Conservation (phyloP, 2,888 invertebrate genomes). For the Ephialtes manifestator region DNA sequence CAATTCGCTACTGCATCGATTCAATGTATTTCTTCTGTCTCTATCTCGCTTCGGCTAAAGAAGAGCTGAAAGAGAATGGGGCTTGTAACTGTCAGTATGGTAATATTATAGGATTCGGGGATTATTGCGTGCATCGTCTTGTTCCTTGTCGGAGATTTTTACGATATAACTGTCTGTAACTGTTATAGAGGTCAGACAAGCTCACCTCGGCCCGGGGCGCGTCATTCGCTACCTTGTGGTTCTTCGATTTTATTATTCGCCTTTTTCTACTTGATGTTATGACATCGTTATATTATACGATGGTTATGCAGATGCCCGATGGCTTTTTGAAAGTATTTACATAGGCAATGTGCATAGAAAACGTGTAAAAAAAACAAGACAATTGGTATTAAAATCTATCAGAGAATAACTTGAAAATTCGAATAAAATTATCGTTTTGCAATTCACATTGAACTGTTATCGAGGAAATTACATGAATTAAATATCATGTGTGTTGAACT, state of each 20-base stretch:
- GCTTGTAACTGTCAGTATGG: constrained; percentile 35
- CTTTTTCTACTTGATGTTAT: constrained; percentile 44
- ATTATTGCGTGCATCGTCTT: constrained; percentile 49
- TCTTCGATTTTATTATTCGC: constrained; percentile 38
- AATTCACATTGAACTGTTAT: neutral
- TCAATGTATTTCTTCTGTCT: constrained; percentile 12
- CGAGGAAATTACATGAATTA: neutral
- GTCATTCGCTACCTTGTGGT: constrained; percentile 36
- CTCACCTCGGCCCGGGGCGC: constrained; percentile 11
- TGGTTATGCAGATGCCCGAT: constrained; percentile 11
- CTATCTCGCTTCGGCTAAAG: constrained; percentile 6
- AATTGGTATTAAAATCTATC: constrained; percentile 13
- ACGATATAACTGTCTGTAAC: constrained; percentile 2
- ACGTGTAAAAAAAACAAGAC: neutral
- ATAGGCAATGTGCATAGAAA: neutral
- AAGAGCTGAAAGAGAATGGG: constrained; percentile 30
- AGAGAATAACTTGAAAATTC: neutral
- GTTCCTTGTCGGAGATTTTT: constrained; percentile 34
- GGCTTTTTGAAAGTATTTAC: neutral
- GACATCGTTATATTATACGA: constrained; percentile 1
- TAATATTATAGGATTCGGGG: constrained; percentile 41
- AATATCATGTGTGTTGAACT: neutral
- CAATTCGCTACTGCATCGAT: constrained; percentile 49
- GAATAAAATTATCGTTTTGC: neutral
- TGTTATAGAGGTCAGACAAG: constrained; percentile 11